Percentiles rank a stretch among this genome's conserved stretches.
Conservation (phyloP, 2,113 vertebrate genomes). For the Panthera uncia region DNA sequence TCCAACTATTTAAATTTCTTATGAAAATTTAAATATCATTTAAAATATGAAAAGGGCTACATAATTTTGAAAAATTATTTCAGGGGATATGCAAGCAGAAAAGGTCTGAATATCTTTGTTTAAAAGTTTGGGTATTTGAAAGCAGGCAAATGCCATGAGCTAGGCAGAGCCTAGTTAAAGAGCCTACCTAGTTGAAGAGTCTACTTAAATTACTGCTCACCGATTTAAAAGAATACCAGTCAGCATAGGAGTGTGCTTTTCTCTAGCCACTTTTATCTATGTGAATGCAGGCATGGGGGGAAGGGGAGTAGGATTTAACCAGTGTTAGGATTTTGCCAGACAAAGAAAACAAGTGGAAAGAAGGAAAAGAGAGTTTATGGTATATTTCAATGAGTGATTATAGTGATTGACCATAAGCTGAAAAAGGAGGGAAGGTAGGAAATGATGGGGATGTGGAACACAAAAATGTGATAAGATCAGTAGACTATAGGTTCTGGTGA, state of each 20-base stretch:
- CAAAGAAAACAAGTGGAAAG: not conserved
- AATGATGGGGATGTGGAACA: not conserved
- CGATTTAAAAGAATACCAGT: not conserved
- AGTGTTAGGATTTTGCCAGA: not conserved
- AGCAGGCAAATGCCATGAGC: not conserved
- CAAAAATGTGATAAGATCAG: not conserved
- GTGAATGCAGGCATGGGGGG: not conserved
- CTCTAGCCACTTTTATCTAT: not conserved
- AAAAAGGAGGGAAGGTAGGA: not conserved
- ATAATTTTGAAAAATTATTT: constrained; percentile 3
- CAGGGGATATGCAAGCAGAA: not conserved
- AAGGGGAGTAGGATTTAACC: not conserved
- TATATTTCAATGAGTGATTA: not conserved
- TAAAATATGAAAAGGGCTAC: not conserved
- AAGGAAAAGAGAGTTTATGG: not conserved
- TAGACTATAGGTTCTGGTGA: not conserved
- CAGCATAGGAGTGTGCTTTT: not conserved
- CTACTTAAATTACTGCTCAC: not conserved
- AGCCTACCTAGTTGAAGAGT: not conserved
- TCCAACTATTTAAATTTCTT: not conserved
- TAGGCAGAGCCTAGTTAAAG: not conserved
- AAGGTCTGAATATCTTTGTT: not conserved
- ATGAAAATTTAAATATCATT: not conserved
- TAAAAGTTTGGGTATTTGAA: not conserved
- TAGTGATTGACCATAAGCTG: not conserved